phyloP scores from a whole-genome alignment of 1,140 invertebrate genomes.

The Macrosteles quadrilineatus region DNA sequence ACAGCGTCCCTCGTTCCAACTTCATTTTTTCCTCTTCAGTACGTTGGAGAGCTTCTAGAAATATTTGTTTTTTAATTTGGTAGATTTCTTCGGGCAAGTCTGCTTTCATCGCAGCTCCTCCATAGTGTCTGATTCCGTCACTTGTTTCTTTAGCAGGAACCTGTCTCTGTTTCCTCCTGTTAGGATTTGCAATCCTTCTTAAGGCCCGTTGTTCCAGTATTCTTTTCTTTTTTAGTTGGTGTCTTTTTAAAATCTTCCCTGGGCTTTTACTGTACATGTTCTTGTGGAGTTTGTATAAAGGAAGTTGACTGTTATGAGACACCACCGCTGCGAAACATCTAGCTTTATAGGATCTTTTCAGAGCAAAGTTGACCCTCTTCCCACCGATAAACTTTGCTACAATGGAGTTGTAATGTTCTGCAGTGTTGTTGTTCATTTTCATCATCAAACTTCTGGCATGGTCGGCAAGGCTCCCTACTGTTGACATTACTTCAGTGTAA shows the following conservation, averaged over 20 bases:
- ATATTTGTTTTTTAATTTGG: neutral
- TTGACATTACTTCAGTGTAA: neutral
- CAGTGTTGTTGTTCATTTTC: neutral
- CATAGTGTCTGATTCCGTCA: neutral
- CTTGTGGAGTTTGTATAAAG: neutral
- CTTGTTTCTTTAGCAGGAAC: neutral
- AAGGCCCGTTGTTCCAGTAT: neutral
- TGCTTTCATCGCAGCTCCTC: neutral
- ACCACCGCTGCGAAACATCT: neutral
- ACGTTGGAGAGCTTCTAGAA: neutral
- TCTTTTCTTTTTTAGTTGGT: neutral
- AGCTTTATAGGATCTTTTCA: constrained; percentile 1
- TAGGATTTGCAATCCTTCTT: neutral
- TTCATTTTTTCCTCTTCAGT: neutral
- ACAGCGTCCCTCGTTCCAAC: neutral
- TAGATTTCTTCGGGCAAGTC: too few relatives aligned
- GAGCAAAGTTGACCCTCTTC: neutral
- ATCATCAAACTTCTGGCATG: neutral
- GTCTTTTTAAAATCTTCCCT: neutral
- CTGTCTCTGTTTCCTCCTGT: neutral
- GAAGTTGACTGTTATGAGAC: neutral
- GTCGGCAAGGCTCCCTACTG: neutral
- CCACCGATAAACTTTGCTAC: neutral
- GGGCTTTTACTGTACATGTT: neutral
- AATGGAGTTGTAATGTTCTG: constrained; percentile 1